Base-by-base conservation (phyloP, 2,113 vertebrate genomes). In the Serinus canaria region DNA sequence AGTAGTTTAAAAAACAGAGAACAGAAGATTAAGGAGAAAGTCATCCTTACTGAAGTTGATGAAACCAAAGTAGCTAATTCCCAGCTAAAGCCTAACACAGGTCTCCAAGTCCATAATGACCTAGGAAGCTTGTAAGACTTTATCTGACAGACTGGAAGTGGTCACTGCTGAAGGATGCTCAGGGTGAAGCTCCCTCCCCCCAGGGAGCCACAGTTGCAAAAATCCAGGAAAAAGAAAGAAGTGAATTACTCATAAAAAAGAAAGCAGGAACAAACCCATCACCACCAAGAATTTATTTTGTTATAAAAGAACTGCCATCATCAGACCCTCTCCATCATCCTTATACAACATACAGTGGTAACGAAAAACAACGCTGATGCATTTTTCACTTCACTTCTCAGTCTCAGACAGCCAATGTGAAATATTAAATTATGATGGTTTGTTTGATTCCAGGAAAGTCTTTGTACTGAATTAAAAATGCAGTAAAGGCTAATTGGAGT, bases 381-480 rank as follows among this genome's bases (percentile, higher is more conserved):
- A 0, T 70, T 94, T 91, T 86, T 82, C 11, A 55, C n/a, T 76
- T 93, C 11, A 22, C 15, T 91, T 90, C 72, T 89, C 28, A 37
- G n/a, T 70, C 62, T 49, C 81, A 87, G 69, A 49, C 46, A 74
- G 13, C 24, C 50, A 81, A 33, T 27, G 30, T 72, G 22, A 88
- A 90, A 86, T 78, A 88, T 49, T 60, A 75, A 91, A 90, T 75
- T 43, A 33, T 59, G 35, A 59, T 80, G 22, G 22, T 44, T 67
- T 72, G 7, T 81, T 90, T 86, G 39, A 78, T 88, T 93, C 52
- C 85, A 92, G 60, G 55, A 58, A 93, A 60, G 44, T 27, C 35
- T 96, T 92, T 81, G 72, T 88, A 59, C 79, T 88, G 56, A 92
- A 92, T 67, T 88, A 74, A 90, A 88, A 91, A 92, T 80, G 28